Evolutionary conservation across 2,113 vertebrate species (phyloP), one percentile per base, ranked within the genome.

Genomic region (Psilopogon haemacephalus): DNA sequence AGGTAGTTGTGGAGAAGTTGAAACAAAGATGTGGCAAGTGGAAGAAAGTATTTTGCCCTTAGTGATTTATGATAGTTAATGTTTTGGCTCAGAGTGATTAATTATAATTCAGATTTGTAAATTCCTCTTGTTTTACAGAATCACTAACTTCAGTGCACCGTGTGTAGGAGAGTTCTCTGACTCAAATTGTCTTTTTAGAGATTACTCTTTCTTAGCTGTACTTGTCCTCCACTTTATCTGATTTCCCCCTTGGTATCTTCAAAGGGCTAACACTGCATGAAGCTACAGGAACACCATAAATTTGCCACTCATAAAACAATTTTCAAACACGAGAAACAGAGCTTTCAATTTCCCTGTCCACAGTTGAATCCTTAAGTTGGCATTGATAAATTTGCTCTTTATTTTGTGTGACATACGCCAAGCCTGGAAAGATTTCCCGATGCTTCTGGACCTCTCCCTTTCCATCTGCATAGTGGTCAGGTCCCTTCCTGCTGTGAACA

Each of bases 271-370:
- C 5, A 0, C 9, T 18, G 38, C 74, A 16, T 52, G 46, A 71
- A 87, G 59, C 64, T 38, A n/a, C 24, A 69, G 38, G 48, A 95
- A 19, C 26, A 33, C 21, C 6, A 40, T 37, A 60, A 60, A 81
- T 32, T 82, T 74, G 27, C 72, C n/a, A 58, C 58, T 90, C 86
- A 93, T 85, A 86, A 95, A 90, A 67, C 0, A 3, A 79, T 92
- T 94, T 96, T 95, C 90, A 96, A 95, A 95, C 81, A 90, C 60
- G 88, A 88, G 88, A 93, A 97, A 58, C 44, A 76, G 42, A 92
- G 44, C 38, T 20, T 95, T 95, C 68, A 70, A 21, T 95, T 95
- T 96, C 68, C 78, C 64, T 94, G 84, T 95, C 84, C 84, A 69
- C 64, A 87, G 42, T 50, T 88, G 46, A 71, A 85, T 93, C 74